A percentile compares a stretch with the other conserved stretches of the same genome.
These are phyloP conservation scores for Thalassaphorura encarpata DNA, from an alignment of 1,140 invertebrate species.

Conservation along the genomic window DNA sequence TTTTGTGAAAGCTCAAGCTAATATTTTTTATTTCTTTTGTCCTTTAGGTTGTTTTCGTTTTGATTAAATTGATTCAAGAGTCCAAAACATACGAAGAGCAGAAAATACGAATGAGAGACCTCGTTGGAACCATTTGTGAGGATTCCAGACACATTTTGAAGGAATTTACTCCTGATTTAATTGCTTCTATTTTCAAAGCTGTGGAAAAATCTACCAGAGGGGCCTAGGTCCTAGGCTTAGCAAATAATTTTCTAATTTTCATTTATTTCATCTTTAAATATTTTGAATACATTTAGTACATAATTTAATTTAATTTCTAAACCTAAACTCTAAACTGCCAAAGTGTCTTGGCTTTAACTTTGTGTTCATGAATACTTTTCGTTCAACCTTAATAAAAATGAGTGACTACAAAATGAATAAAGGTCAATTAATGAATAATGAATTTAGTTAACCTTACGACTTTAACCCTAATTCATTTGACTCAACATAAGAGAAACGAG, in stretches of 20 bases:
- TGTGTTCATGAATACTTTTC: not conserved
- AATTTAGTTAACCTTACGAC: too few relatives aligned
- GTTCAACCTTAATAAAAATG: too few relatives aligned
- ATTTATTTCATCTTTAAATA: not conserved
- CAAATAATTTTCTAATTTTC: not conserved
- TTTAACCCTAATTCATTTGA: too few relatives aligned
- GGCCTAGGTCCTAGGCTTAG: not conserved
- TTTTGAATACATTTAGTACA: not conserved
- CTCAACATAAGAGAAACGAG: too few relatives aligned
- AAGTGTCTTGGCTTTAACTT: not conserved
- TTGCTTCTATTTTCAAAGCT: constrained; percentile 19
- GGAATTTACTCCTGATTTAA: constrained; percentile 17
- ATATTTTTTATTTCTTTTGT: not conserved
- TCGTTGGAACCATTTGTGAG: constrained; percentile 18
- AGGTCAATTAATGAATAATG: too few relatives aligned
- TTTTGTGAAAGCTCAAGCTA: not conserved
- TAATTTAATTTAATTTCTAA: not conserved
- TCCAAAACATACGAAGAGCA: constrained; percentile 8
- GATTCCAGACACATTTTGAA: constrained; percentile 9
- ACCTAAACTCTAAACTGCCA: not conserved
- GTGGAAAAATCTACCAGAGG: constrained; percentile 11
- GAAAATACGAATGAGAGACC: too few relatives aligned
- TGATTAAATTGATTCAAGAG: constrained; percentile 19
- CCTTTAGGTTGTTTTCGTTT: constrained; percentile 17
- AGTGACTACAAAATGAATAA: too few relatives aligned